Evolutionary conservation across 2,113 vertebrate species (phyloP).

Genomic region (Bos taurus): DNA sequence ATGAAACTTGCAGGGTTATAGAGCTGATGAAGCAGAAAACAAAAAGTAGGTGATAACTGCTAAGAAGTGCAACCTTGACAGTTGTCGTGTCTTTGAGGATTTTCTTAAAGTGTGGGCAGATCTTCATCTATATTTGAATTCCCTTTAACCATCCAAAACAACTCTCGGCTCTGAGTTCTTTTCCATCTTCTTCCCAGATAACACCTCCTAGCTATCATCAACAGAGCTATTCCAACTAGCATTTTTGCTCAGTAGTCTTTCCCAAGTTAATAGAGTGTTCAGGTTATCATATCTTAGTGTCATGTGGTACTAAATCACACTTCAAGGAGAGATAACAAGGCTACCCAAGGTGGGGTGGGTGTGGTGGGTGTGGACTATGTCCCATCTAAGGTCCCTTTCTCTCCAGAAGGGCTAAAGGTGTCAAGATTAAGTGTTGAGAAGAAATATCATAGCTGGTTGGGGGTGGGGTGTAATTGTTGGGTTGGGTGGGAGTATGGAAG

Average conservation of each 20-base stretch:
- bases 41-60: constrained; percentile 74
- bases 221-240: not conserved
- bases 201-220: not conserved
- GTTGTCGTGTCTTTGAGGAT: constrained; percentile 48
- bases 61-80: constrained; percentile 28
- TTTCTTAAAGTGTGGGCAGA: constrained; percentile 52
- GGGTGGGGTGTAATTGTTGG: not conserved
- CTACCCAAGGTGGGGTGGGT: not conserved
- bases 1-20: constrained; percentile 77
- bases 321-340: constrained; percentile 39
- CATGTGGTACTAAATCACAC: constrained; percentile 49
- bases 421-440: not conserved
- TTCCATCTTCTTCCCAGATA: constrained; percentile 5
- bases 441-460: not conserved
- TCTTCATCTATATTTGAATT: not conserved
- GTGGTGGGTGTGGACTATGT: constrained; percentile 12
- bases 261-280: not conserved
- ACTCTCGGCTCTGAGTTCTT: constrained; percentile 20
- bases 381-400: constrained; percentile 8
- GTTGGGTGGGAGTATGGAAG: not conserved
- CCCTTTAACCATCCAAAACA: constrained; percentile 41
- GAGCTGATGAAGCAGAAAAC: constrained; percentile 76
- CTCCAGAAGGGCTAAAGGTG: not conserved
- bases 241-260: constrained; percentile 14
- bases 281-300: constrained; percentile 37